Evolutionary conservation across 2,797 vertebrate species (phyloP).

Genomic region (Falco rusticolus): DNA sequence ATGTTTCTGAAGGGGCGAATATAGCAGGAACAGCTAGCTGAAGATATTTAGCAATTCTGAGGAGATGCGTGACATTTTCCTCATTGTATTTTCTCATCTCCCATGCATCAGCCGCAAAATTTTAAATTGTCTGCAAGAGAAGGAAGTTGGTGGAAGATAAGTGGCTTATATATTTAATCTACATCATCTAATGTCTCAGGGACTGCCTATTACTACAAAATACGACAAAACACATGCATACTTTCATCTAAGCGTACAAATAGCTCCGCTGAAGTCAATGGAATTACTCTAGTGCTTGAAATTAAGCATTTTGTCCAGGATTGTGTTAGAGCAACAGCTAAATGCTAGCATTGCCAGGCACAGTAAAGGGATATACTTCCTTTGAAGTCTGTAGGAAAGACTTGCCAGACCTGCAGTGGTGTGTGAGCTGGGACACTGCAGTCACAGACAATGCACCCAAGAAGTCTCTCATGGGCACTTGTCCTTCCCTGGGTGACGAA

Average conservation of each 20-base stretch:
- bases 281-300: neutral
- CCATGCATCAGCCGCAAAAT: neutral
- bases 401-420: accelerated
- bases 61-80: neutral
- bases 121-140: conserved; percentile 34
- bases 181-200: neutral
- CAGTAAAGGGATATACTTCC: neutral
- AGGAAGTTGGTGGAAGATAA: neutral
- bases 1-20: conserved; percentile 42
- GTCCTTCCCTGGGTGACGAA: neutral
- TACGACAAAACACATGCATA: neutral
- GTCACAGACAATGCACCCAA: neutral
- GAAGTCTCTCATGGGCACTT: neutral
- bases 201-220: neutral
- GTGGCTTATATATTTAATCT: conserved; percentile 6
- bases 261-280: neutral
- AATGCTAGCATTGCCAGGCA: neutral
- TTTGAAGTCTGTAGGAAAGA: neutral
- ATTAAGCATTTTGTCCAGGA: neutral
- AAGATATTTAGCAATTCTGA: conserved; percentile 26
- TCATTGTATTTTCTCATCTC: neutral
- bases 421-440: neutral
- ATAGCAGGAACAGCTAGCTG: conserved; percentile 17
- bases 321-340: neutral
- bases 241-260: neutral